These are phyloP conservation scores for Mellivora capensis DNA, from an alignment of 2,113 vertebrate species.

Conservation along the genomic window DNA sequence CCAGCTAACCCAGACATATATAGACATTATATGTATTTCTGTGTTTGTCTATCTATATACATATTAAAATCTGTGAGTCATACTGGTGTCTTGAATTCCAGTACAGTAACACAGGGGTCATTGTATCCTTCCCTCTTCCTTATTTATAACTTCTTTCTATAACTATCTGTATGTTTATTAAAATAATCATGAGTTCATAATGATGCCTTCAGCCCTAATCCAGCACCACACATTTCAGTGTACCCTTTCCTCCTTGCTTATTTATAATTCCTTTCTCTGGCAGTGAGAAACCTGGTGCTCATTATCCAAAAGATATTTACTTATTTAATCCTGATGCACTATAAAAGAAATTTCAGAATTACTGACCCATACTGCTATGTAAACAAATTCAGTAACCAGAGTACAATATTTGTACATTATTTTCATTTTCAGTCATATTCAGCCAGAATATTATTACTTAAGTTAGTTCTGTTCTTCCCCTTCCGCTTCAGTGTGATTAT, in stretches of 20 bases:
- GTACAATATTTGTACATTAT: not conserved
- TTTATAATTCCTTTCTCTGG: not conserved
- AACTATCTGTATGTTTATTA: not conserved
- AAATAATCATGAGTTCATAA: conserved; percentile 5
- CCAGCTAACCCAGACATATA: not conserved
- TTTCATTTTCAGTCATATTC: conserved; percentile 35
- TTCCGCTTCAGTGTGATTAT: not conserved
- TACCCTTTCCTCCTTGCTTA: not conserved
- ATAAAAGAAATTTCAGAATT: conserved; percentile 18
- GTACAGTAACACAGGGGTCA: not conserved
- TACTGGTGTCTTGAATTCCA: not conserved
- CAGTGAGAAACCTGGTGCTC: not conserved
- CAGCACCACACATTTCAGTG: not conserved
- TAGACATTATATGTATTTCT: not conserved
- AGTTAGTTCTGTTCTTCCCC: not conserved
- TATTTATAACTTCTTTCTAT: not conserved
- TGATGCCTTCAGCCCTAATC: not conserved
- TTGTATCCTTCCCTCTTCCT: not conserved
- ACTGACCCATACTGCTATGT: not conserved
- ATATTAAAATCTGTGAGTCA: not conserved
- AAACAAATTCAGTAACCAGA: not conserved
- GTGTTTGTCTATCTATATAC: not conserved
- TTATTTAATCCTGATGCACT: not conserved
- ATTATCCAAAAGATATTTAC: not conserved
- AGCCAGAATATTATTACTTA: conserved; percentile 8